Evolutionary conservation across 2,113 vertebrate genomes (phyloP).

Genomic region (Oreotragus oreotragus): DNA sequence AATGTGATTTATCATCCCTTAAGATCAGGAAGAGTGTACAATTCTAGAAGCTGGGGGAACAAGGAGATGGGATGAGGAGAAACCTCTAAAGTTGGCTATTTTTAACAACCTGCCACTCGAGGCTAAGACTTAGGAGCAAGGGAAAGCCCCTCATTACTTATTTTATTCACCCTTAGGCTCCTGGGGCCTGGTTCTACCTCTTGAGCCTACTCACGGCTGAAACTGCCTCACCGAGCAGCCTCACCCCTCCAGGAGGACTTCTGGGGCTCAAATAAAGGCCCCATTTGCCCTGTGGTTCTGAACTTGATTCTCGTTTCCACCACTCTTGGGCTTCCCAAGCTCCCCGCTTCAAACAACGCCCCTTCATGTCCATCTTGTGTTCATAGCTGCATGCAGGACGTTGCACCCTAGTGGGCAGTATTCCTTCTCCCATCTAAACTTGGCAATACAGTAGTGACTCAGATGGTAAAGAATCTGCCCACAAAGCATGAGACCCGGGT

Average conservation of each 20-base stretch:
- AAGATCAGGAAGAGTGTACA: not conserved
- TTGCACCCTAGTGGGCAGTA: not conserved
- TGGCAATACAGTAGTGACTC: not conserved
- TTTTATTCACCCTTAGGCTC: not conserved
- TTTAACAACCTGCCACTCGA: rapidly evolving
- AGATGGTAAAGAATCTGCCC: not conserved
- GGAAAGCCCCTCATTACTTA: not conserved
- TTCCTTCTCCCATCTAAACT: not conserved
- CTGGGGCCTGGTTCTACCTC: not conserved
- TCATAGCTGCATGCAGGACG: not conserved
- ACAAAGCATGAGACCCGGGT: not conserved
- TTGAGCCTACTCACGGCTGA: not conserved
- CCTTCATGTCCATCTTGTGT: not conserved
- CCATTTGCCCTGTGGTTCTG: not conserved
- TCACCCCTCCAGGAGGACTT: not conserved
- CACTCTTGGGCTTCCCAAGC: not conserved
- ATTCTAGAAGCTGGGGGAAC: not conserved
- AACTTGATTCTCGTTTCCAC: not conserved
- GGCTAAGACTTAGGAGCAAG: not conserved
- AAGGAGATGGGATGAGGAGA: not conserved
- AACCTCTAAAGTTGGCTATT: not conserved
- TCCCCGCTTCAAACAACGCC: not conserved
- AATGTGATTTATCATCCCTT: not conserved
- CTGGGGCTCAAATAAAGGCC: not conserved
- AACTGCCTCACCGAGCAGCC: not conserved